Percentiles rank a stretch among this genome's conserved stretches.
phyloP scores from a whole-genome alignment of 2,113 vertebrate species.

The Urocynchramus pylzowi region DNA sequence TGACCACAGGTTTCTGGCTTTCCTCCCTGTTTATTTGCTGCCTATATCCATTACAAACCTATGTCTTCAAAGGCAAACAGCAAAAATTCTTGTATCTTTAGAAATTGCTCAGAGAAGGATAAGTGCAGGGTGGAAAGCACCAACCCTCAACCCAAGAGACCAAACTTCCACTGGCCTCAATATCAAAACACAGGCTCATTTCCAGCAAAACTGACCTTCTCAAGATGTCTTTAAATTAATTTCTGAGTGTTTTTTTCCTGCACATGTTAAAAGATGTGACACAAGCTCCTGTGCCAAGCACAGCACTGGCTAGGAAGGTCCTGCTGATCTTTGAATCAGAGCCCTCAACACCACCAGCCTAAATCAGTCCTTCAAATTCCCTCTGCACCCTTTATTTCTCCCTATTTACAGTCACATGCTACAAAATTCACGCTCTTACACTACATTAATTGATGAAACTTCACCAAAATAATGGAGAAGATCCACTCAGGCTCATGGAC shows the following conservation, averaged over 20 bases:
- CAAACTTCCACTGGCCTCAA: not conserved
- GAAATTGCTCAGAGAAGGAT: not conserved
- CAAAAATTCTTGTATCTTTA: not conserved
- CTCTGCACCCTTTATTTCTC: not conserved
- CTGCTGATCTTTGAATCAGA: not conserved
- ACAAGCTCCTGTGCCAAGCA: not conserved
- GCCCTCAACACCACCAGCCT: not conserved
- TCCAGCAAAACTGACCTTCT: not conserved
- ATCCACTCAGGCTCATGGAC: accelerated
- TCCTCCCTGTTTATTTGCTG: not conserved
- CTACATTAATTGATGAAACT: not conserved
- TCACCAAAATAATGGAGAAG: not conserved
- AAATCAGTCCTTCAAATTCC: not conserved
- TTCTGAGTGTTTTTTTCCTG: accelerated
- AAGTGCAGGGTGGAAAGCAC: not conserved
- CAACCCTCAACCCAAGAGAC: not conserved
- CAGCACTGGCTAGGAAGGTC: not conserved
- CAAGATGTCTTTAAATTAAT: not conserved
- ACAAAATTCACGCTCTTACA: not conserved
- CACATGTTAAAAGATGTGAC: not conserved
- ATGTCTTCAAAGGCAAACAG: not conserved
- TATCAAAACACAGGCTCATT: not conserved
- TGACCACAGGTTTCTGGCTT: not conserved
- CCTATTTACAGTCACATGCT: not conserved
- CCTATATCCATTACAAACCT: not conserved